Evolutionary conservation across 2,113 vertebrate species (phyloP).

Genomic region (Pholis gunnellus): DNA sequence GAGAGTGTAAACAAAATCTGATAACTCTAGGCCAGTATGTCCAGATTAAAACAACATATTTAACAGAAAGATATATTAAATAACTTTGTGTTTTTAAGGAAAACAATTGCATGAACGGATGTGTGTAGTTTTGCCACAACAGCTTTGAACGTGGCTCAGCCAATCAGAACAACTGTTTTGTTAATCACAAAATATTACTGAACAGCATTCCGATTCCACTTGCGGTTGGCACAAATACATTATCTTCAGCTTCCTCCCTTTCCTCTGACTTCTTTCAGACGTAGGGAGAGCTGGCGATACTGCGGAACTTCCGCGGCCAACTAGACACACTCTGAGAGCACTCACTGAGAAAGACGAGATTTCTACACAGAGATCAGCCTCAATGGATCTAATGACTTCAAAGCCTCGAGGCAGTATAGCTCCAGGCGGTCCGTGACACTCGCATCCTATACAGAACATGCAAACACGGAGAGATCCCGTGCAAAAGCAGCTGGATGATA

Average conservation of each 20-base stretch:
- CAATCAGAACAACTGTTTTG: conserved; percentile 12
- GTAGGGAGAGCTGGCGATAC: conserved; percentile 6
- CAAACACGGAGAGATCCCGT: conserved; percentile 41
- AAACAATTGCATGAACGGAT: background rate
- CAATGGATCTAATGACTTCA: conserved; percentile 52
- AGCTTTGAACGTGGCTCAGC: background rate
- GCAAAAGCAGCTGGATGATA: conserved; percentile 54
- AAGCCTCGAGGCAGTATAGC: conserved; percentile 62
- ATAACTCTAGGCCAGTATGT: background rate
- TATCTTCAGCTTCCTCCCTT: conserved; percentile 22
- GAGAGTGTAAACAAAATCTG: background rate
- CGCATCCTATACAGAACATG: conserved; percentile 52
- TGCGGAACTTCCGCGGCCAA: conserved; percentile 15
- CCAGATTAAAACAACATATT: background rate
- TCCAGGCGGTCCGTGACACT: conserved; percentile 60
- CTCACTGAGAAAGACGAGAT: conserved; percentile 36
- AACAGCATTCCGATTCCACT: conserved; percentile 11
- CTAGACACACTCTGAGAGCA: conserved; percentile 7
- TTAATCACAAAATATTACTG: background rate
- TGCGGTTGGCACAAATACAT: background rate
- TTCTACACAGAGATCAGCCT: conserved; percentile 56
- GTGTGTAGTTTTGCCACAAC: background rate
- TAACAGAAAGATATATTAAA: background rate
- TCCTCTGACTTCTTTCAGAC: background rate
- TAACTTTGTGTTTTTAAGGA: background rate